Evolutionary conservation across 2,888 invertebrate genomes (phyloP), one percentile per base, ranked within the genome.

Genomic region (Sesia bembeciformis): DNA sequence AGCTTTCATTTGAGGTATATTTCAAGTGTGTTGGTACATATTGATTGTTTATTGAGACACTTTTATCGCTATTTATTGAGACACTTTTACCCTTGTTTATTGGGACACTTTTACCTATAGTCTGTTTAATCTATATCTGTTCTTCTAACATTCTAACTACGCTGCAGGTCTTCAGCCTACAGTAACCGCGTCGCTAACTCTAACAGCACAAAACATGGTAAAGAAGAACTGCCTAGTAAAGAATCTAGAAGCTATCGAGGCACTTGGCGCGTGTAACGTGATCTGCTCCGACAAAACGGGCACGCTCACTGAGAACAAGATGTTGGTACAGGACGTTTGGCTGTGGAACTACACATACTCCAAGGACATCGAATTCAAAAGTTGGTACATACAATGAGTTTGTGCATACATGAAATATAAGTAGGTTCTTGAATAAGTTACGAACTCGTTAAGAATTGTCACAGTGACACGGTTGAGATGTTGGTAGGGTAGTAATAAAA

Each of bases 231-330:
- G 98, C 74, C 90, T 99, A 69, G 98, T 99, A 0, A 99, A 99
- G 92, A 98, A 99, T 87, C 92, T 99, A 79, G 98, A 99, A 89
- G 98, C 99, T 64, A 98, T 99, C 40, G 99, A 99, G 90, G 99
- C 99, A 3, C 91, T 99, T 54, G 99, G 99, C 49, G 98, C 98
- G 5, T 99, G 99, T 54, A 97, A 97, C 55, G 98, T 97, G 58
- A 99, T 99, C 84, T 99, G 99, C 89, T 98, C 98, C 3, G 98
- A 99, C 86, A 99, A 99, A 88, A 99, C 99, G 57, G 99, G 99
- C 59, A 99, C 98, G 4, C 91, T 98, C 52, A 99, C 99, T 3
- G 98, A 99, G 85, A 99, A 99, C 90, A 93, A 98, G 76, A 99
- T 99, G 99, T 97, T 97, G 52, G 98, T 99, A 52, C 96, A 97